Evolutionary conservation across 1,140 invertebrate genomes (phyloP), one percentile per base, ranked within the genome.

Genomic region (Drosophila sulfurigaster): DNA sequence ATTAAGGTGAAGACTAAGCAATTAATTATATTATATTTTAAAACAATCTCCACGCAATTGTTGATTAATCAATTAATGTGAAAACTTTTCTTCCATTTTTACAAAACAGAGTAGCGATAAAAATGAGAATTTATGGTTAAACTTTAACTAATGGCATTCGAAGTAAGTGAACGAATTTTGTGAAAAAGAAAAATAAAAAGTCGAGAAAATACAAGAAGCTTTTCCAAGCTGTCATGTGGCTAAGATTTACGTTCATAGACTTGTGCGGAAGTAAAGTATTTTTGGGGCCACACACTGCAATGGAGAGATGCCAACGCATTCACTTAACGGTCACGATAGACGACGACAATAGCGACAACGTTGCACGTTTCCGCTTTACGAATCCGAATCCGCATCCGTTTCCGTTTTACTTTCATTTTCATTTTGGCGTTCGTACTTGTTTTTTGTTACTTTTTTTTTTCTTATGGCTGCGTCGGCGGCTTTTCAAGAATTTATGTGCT

Each of bases 301-400:
- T 65, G 20, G 20, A 20, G 51, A 49, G 71, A 85, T 82, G 76
- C 66, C 70, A 78, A 75, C 67, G 65, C 51, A 79, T 86, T 86
- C 82, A 82, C 51, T 77, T 74, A 76, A 68, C 48, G 49, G 68
- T 52, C 60, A 45, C 20, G 59, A 64, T 32, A 46, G 41, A 59
- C 63, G 66, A 69, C 64, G 48, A 48, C 25, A 69, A 72, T 51
- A 58, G 63, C 68, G 82, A 78, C 76, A 73, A 82, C 77, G 79
- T 72, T 56, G 82, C 82, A 86, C 78, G 75, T 81, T 78, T 86
- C 82, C 82, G 72, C 68, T 85, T 78, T 88, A 83, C 82, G 72
- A 64, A 74, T 72, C 68, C 70, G 72, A 59, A 69, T 71, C 68
- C 70, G 67, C 71, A 43, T 82, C 64, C 57, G 70, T 65, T 80